A percentile compares a stretch with the other conserved stretches of the same genome.
Conservation (phyloP, 2,797 vertebrate species). For the Chelonia mydas region DNA sequence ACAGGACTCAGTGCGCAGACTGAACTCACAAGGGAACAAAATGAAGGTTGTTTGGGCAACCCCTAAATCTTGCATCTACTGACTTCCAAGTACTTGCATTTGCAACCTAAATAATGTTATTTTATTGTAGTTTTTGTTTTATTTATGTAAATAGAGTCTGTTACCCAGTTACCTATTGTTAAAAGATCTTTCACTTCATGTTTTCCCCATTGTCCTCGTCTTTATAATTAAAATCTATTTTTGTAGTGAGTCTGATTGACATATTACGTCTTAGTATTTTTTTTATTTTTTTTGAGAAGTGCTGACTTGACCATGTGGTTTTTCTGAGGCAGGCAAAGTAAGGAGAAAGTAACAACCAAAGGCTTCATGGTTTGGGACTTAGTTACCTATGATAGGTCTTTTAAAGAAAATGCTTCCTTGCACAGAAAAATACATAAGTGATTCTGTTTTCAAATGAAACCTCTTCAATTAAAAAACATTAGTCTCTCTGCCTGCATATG, state of each 20-base stretch:
- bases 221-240: neutral
- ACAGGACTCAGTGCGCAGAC: neutral
- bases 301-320: neutral
- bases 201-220: neutral
- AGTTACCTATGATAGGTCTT: neutral
- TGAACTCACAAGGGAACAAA: neutral
- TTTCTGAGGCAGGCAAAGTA: neutral
- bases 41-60: neutral
- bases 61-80: neutral
- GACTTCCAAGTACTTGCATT: neutral
- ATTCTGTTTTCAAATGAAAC: neutral
- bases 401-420: neutral
- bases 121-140: neutral
- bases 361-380: neutral
- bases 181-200: neutral
- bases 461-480: neutral
- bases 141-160: neutral
- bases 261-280: neutral
- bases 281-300: neutral
- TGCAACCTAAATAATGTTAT: neutral
- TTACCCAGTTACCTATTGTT: neutral
- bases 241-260: neutral
- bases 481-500: fast-evolving
- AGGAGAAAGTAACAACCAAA: neutral
- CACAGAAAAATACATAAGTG: neutral